Evolutionary conservation across 2,113 vertebrate species (phyloP).

Genomic region (Ondatra zibethicus): DNA sequence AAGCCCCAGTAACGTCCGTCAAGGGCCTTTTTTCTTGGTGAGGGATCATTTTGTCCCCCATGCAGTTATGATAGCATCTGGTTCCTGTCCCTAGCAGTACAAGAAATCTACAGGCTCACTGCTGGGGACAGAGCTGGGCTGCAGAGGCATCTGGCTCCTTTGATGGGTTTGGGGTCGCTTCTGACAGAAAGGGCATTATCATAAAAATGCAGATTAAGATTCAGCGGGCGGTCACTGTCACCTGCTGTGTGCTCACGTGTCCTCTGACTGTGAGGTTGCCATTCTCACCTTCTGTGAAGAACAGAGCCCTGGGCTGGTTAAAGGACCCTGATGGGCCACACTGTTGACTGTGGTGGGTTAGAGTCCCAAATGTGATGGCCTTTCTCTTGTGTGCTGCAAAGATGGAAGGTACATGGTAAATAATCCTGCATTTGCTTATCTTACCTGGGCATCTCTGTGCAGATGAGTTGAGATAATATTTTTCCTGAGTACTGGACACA

Average conservation of each 20-base stretch:
- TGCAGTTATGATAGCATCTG: conserved; percentile 83
- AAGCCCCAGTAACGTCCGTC: conserved; percentile 80
- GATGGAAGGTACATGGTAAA: neutral
- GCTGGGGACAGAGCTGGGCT: conserved; percentile 33
- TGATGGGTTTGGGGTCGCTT: conserved; percentile 58
- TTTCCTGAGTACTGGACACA: neutral
- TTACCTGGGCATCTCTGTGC: rapidly evolving
- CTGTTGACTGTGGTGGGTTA: neutral
- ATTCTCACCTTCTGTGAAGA: neutral
- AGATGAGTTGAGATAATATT: neutral
- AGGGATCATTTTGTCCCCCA: conserved; percentile 69
- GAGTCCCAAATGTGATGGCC: neutral
- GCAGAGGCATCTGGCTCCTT: conserved; percentile 65
- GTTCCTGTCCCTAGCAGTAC: conserved; percentile 81
- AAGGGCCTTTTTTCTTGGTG: conserved; percentile 79
- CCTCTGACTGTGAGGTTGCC: neutral
- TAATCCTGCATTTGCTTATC: neutral
- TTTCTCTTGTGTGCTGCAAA: neutral
- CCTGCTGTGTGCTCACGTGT: neutral
- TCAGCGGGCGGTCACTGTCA: neutral
- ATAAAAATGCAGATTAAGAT: conserved; percentile 60
- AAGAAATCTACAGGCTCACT: conserved; percentile 71
- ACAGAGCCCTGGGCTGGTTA: neutral
- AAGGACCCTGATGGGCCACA: neutral
- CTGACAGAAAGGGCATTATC: conserved; percentile 63